Evolutionary conservation across 2,888 invertebrate genomes (phyloP).

Genomic region (Cataglyphis albicans): DNA sequence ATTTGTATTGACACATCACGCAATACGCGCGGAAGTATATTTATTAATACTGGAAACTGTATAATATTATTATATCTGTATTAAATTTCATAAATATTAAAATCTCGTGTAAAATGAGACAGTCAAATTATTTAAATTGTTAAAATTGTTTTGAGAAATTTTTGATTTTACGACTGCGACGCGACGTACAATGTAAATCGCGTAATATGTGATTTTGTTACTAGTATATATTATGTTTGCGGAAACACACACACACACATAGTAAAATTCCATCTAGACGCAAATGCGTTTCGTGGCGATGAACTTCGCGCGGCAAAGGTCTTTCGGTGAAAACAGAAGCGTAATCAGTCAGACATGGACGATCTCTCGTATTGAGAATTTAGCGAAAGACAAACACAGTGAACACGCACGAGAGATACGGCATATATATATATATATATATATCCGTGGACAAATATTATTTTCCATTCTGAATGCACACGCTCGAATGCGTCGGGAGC

Average conservation of each 20-base stretch:
- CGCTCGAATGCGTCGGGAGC: slow-evolving; percentile 68
- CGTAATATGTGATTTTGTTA: neutral
- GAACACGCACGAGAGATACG: slow-evolving; percentile 51
- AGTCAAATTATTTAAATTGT: neutral
- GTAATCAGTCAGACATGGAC: slow-evolving; percentile 58
- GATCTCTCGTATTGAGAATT: slow-evolving; percentile 58
- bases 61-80: neutral
- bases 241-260: neutral
- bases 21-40: neutral
- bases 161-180: neutral
- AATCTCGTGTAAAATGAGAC: neutral
- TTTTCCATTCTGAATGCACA: slow-evolving; percentile 73
- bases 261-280: neutral
- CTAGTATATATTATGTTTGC: neutral
- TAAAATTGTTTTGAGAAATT: neutral
- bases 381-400: slow-evolving; percentile 56
- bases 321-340: slow-evolving; percentile 23
- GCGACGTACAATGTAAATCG: neutral
- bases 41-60: neutral
- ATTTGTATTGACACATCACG: neutral
- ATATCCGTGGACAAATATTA: slow-evolving; percentile 74
- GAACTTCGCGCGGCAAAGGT: neutral
- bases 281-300: neutral
- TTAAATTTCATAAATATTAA: neutral
- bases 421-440: slow-evolving; percentile 59